Evolutionary conservation across 2,888 invertebrate species (phyloP).

Genomic region (Leucozona laternaria): DNA sequence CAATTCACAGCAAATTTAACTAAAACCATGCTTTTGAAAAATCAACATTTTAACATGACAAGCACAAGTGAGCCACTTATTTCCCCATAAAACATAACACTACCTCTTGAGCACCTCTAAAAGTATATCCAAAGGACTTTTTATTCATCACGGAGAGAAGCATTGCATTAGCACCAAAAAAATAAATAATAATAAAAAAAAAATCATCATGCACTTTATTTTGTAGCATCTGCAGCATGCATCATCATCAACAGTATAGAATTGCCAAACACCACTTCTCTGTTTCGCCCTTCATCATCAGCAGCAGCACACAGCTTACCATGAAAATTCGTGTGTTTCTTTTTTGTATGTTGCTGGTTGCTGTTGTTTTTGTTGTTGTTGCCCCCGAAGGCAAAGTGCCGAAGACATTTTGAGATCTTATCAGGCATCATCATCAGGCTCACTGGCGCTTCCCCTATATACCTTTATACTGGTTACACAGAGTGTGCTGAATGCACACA

Average conservation of each 20-base stretch:
- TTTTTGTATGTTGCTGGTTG: background rate
- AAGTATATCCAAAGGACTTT: conserved; percentile 45
- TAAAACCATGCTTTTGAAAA: conserved; percentile 37
- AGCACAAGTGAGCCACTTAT: conserved; percentile 36
- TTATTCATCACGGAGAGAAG: conserved; percentile 19
- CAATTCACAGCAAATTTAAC: conserved; percentile 37
- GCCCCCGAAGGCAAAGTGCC: conserved; percentile 52
- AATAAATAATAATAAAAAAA: background rate
- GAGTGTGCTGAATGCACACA: conserved; percentile 55
- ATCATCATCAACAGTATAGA: conserved; percentile 48
- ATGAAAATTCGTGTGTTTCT: conserved; percentile 6
- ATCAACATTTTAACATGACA: conserved; percentile 44
- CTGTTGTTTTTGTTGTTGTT: conserved; percentile 7
- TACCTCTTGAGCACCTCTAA: conserved; percentile 52
- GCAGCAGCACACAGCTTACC: background rate
- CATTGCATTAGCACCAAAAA: conserved; percentile 12
- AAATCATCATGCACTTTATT: conserved; percentile 52
- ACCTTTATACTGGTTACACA: background rate
- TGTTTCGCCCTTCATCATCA: conserved; percentile 11
- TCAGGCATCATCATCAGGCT: conserved; percentile 65
- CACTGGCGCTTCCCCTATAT: conserved; percentile 13
- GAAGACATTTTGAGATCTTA: conserved; percentile 65
- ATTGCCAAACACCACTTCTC: conserved; percentile 28
- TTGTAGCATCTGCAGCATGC: conserved; percentile 66
- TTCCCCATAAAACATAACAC: conserved; percentile 15